Evolutionary conservation across 2,888 invertebrate genomes (phyloP), one percentile per base, ranked within the genome.

Genomic region (Sesamia inferens): DNA sequence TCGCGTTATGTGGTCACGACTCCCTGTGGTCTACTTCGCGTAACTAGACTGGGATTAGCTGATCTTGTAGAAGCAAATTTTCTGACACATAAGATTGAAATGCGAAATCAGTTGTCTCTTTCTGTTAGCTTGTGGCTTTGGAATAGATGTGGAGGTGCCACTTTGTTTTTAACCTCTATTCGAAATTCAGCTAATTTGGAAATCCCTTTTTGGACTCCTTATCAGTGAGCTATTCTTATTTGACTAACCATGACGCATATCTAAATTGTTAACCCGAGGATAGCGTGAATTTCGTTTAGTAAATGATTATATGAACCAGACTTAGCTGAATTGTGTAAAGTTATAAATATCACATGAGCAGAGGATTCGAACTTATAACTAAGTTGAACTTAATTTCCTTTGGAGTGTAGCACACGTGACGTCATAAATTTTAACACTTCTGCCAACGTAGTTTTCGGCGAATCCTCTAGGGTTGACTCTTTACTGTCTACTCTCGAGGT

Each of bases 311-410:
- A 31, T 55, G 55, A 31, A 57, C 5, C 44, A 78, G 65, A 54
- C 65, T 75, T 54, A 68, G 39, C 39, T 47, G 39, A 66, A 67
- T 16, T 70, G 71, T 76, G 42, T 22, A 63, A 75, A 84, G 69
- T 72, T 74, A 71, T 78, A 67, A 74, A 81, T 84, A 81, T 71
- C 54, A 64, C 64, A 81, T 48, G 76, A 76, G 81, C 65, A 61
- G 75, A 81, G 78, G 64, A 74, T 16, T 47, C 47, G 5, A 66
- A 54, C 58, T 54, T 85, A 87, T 85, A 88, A 89, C 88, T 88
- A 85, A 83, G 84, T 86, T 81, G 79, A 86, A 90, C 86, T 90
- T 90, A 89, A 90, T 91, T 89, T 90, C 88, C 87, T 82, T 82
- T 65, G 71, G 55, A 78, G 77, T 79, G 76, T 78, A 80, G 75